Conservation (phyloP, 2,888 invertebrate species). For the Melanotus villosus region DNA sequence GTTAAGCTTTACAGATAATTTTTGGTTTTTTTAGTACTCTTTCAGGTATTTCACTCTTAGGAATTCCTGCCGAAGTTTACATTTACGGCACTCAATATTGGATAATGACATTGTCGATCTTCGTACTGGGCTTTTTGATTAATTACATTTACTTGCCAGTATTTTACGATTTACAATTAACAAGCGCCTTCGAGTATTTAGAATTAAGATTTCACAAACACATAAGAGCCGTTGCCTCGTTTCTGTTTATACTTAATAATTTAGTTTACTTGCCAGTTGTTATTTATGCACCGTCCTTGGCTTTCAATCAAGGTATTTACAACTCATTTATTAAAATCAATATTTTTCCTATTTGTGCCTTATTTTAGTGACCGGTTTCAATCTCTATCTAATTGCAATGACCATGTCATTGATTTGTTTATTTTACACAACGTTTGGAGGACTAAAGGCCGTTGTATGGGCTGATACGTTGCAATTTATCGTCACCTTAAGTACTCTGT, state of each 20-base stretch:
- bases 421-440: conserved; percentile 82
- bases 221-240: conserved; percentile 74
- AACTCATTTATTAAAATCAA: not conserved
- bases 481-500: conserved; percentile 25
- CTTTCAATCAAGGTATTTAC: conserved; percentile 77
- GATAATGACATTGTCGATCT: conserved; percentile 66
- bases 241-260: conserved; percentile 73
- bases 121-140: conserved; percentile 59
- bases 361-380: conserved; percentile 75
- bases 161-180: conserved; percentile 79
- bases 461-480: conserved; percentile 72
- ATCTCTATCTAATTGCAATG: conserved; percentile 59
- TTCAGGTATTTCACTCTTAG: conserved; percentile 82
- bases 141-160: conserved; percentile 74
- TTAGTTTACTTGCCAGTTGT: conserved; percentile 76
- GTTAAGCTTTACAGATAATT: too few species aligned
- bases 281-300: conserved; percentile 79
- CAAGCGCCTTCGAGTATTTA: conserved; percentile 79
- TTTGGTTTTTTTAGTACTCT: conserved; percentile 73
- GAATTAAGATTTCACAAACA: conserved; percentile 76
- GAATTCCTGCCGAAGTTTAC: conserved; percentile 83
- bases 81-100: conserved; percentile 78
- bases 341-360: not conserved
- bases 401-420: conserved; percentile 82
- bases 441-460: conserved; percentile 78